Percentiles rank a stretch among this genome's conserved stretches.
These are phyloP conservation scores for Benthochromis sp. DNA, from an alignment of 2,113 vertebrate species.

Conservation along the genomic window DNA sequence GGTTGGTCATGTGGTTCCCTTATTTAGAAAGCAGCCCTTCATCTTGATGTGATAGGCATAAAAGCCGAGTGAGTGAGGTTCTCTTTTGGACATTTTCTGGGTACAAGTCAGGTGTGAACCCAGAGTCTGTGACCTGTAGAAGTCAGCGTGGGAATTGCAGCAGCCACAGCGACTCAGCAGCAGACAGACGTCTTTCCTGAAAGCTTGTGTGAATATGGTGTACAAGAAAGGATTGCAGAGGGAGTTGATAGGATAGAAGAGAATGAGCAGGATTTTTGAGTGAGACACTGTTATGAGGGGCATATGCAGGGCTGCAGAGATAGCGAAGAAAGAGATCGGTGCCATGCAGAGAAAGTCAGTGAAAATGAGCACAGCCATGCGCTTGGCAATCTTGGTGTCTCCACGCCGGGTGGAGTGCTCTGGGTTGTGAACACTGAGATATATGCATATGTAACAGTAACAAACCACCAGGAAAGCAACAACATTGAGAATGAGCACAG, in stretches of 20 bases:
- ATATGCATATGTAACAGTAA: conserved; percentile 85
- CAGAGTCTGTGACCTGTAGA: conserved; percentile 73
- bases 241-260: conserved; percentile 94
- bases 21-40: conserved; percentile 61
- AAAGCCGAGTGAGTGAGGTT: conserved; percentile 31
- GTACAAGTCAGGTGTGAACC: conserved; percentile 52
- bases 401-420: conserved; percentile 74
- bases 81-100: conserved; percentile 2
- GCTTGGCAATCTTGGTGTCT: conserved; percentile 86
- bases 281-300: conserved; percentile 91
- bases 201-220: conserved; percentile 87
- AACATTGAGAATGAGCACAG: conserved; percentile 78
- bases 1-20: conserved; percentile 53
- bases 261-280: conserved; percentile 87
- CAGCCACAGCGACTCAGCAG: conserved; percentile 79
- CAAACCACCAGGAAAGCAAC: conserved; percentile 81
- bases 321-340: conserved; percentile 92
- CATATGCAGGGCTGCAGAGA: conserved; percentile 84
- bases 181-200: conserved; percentile 79
- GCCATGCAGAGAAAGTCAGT: conserved; percentile 93
- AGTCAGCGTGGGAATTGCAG: conserved; percentile 66
- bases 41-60: conserved; percentile 63
- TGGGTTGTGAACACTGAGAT: conserved; percentile 81
- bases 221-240: conserved; percentile 92
- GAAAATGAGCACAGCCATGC: conserved; percentile 94